phyloP scores from a whole-genome alignment of 2,797 vertebrate genomes.

The Myotis vivesi region DNA sequence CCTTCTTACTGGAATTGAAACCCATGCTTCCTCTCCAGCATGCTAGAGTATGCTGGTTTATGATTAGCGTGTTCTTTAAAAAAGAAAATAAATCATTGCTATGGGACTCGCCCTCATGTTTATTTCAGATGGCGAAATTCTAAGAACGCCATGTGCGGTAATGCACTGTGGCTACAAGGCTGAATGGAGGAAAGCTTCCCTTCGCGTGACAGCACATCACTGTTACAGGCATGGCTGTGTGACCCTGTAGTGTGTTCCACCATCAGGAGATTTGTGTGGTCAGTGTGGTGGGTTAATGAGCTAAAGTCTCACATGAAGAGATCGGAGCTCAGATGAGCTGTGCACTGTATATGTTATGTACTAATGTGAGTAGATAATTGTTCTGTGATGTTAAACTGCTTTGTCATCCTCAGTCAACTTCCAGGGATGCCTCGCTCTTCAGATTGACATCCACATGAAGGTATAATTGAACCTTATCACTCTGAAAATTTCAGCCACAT shows the following conservation, averaged over 20 bases:
- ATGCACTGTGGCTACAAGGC: neutral
- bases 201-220: constrained; percentile 69
- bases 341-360: neutral
- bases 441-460: neutral
- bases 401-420: neutral
- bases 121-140: constrained; percentile 71
- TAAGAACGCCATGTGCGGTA: constrained; percentile 48
- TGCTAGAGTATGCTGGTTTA: constrained; percentile 35
- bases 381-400: neutral
- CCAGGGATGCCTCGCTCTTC: neutral
- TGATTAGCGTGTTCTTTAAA: constrained; percentile 54
- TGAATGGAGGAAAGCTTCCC: constrained; percentile 22
- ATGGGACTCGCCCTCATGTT: constrained; percentile 60
- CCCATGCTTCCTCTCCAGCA: neutral
- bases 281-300: constrained; percentile 71
- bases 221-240: constrained; percentile 49
- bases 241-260: constrained; percentile 67
- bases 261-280: constrained; percentile 74
- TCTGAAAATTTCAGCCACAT: neutral
- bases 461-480: neutral
- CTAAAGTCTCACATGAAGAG: constrained; percentile 73
- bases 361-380: constrained; percentile 66
- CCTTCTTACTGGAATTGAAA: constrained; percentile 65
- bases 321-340: constrained; percentile 69
- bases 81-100: constrained; percentile 68